Percentiles rank a stretch among this genome's conserved stretches.
phyloP scores from a whole-genome alignment of 2,888 invertebrate species.

The Lumbricus terrestris region DNA sequence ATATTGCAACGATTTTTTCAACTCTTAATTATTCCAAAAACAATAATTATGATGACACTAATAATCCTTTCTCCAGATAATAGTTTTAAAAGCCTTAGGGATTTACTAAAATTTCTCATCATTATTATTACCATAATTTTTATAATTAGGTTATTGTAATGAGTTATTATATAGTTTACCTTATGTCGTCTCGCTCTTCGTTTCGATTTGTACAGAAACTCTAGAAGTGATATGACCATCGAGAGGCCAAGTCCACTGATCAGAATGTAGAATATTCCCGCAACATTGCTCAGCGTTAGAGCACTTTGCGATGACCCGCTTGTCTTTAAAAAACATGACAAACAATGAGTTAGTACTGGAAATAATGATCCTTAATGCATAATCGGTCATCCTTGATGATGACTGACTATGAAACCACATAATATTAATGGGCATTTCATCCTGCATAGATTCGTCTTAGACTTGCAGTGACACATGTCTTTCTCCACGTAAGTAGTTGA shows the following conservation, averaged over 20 bases:
- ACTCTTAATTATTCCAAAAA: too few relatives aligned
- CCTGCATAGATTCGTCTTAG: background rate
- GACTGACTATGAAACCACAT: background rate
- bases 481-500: background rate
- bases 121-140: too few relatives aligned
- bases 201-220: constrained; percentile 83
- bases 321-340: background rate
- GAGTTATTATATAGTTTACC: background rate
- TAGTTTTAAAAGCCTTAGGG: too few relatives aligned
- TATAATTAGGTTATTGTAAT: too few relatives aligned
- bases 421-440: background rate
- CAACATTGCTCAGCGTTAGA: constrained; percentile 91
- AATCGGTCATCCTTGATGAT: background rate
- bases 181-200: constrained; percentile 15
- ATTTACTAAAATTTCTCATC: background rate
- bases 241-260: constrained; percentile 90
- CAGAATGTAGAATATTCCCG: constrained; percentile 97
- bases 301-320: constrained; percentile 64
- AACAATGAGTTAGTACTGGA: background rate
- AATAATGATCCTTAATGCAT: too few relatives aligned
- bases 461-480: background rate
- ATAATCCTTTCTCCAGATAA: too few relatives aligned
- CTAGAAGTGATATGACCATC: constrained; percentile 85
- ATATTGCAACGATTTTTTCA: too few relatives aligned
- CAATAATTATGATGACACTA: background rate